Evolutionary conservation across 2,888 invertebrate species (phyloP), one percentile per base, ranked within the genome.

Genomic region (Oscheius sp.): DNA sequence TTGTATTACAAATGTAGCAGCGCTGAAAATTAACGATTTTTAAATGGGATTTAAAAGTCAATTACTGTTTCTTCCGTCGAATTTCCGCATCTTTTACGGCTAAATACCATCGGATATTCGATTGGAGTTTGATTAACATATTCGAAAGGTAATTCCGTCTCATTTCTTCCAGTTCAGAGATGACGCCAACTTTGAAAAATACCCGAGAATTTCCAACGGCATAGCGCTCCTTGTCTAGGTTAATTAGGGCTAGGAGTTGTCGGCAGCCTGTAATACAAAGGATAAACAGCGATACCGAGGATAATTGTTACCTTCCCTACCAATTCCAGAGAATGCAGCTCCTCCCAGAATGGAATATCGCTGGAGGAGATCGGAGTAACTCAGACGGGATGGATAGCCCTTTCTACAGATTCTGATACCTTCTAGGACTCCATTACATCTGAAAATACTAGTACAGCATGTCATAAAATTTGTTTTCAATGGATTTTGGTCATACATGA

Each of bases 401-500:
- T 91, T 90, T 92, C 98, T 94, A 92, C 98, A 99, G 92, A 99
- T 99, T 95, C 99, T 96, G 92, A 99, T 99, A 92, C 98, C 99
- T 93, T 99, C 99, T 92, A 99, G 94, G 92, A 99, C 99, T 94
- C 99, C 99, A 93, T 99, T 99, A 93, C 99, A 99, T 89, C 96
- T 96, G 90, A 52, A 66, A 59, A n/a, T n/a, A n/a, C n/a, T n/a
- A n/a, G n/a, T n/a, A n/a, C n/a, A n/a, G n/a, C n/a, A n/a, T n/a
- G n/a, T n/a, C n/a, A n/a, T n/a, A n/a, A n/a, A n/a, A n/a, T n/a
- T n/a, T n/a, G n/a, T n/a, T n/a, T n/a, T n/a, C n/a, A n/a, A n/a
- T n/a, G n/a, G n/a, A n/a, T n/a, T 63, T 45, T 63, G 27, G 3
- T 29, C 3, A 21, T 29, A 29, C 18, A n/a, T 63, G 23, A 23